Base-by-base conservation (phyloP, 1,140 invertebrate genomes). In the Scaptomyza pallida region DNA sequence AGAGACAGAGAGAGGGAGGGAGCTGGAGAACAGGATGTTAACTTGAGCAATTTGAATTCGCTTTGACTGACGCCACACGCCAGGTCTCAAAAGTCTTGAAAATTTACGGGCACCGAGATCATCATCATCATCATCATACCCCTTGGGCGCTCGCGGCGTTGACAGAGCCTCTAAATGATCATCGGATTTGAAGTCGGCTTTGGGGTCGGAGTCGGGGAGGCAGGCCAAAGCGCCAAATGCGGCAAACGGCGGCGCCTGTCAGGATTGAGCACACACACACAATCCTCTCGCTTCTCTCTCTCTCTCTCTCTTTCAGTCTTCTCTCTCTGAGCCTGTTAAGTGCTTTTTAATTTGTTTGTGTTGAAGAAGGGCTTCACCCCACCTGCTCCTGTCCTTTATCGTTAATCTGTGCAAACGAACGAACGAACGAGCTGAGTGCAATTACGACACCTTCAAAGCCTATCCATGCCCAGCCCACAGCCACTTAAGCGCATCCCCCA, bases 281-380 rank as follows among this genome's bases (percentile, higher is more conserved):
- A 9, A 13, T 13, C 9, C 8, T n/a, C 23, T 37, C 26, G 5
- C 23, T 13, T 55, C 45, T 33, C 45, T 30, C 5, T 2, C 23
- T 12, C 8, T 3, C 9, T 23, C 3, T 4, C 17, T 26, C 23
- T 41, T 16, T 12, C 21, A 5, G 13, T 6, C 40, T 43, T 23
- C 57, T n/a, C 23, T 23, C 56, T 21, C 19, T 43, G 26, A 37
- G 57, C 52, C 54, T 64, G 82, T 81, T 86, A 86, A 86, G 81
- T 86, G 81, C 82, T 86, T 86, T 86, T 86, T 86, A 86, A 86
- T 85, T 85, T 85, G 81, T 85, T 85, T 86, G 82, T 65, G 79
- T 74, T 72, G 55, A 47, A 52, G 55, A 47, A 52, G 54, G 15
- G 19, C 41, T 67, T 41, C 55, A 47, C 15, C 26, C 21, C 13